These are phyloP conservation scores for Pammene aurita DNA, from an alignment of 2,888 invertebrate species.

Conservation along the genomic window DNA sequence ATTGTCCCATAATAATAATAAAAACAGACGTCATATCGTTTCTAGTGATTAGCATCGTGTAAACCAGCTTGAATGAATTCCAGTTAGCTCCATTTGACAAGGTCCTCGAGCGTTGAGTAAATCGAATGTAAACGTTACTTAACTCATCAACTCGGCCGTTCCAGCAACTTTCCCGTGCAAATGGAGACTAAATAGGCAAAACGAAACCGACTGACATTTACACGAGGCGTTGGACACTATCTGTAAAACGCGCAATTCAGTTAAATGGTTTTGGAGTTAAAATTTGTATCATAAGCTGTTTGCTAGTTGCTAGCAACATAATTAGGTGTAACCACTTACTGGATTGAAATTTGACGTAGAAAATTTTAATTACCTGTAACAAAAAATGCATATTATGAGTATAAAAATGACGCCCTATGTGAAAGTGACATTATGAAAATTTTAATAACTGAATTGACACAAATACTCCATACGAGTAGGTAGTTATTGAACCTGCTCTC, in stretches of 20 bases:
- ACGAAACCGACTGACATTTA: too few species aligned
- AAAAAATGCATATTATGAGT: background rate
- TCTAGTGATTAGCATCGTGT: background rate
- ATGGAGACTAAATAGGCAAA: constrained; percentile 25
- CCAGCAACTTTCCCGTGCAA: constrained; percentile 27
- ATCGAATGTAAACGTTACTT: constrained; percentile 10
- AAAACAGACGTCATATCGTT: too few species aligned
- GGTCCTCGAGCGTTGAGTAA: background rate
- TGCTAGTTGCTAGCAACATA: too few species aligned
- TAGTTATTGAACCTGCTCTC: too few species aligned
- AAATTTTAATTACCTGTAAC: constrained; percentile 6
- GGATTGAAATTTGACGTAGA: background rate
- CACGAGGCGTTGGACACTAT: constrained; percentile 16
- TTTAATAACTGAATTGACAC: too few species aligned
- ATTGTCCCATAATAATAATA: too few species aligned
- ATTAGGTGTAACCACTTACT: background rate
- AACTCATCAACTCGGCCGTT: constrained; percentile 3
- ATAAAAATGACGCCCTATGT: too few species aligned
- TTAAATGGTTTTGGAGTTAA: background rate
- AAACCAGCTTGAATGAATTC: background rate
- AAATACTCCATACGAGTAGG: too few species aligned
- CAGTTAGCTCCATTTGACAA: background rate
- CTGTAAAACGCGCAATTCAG: background rate
- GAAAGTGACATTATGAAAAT: too few species aligned
- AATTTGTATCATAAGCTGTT: too few species aligned